These are phyloP conservation scores for Drosophila santomea DNA, from an alignment of 1,140 invertebrate species.

Conservation along the genomic window DNA sequence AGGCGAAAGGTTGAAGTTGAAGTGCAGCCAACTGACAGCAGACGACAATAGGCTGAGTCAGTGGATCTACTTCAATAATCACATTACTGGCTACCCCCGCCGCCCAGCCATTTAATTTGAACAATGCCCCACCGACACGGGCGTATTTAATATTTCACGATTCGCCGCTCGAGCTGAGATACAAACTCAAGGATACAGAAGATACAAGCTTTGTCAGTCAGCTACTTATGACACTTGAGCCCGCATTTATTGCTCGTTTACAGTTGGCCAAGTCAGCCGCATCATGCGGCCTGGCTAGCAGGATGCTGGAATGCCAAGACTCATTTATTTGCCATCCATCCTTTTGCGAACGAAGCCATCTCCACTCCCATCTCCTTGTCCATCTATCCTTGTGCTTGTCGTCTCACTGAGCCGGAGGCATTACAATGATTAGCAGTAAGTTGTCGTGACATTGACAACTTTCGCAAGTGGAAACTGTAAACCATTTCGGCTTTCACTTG, in stretches of 20 bases:
- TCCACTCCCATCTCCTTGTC: no score
- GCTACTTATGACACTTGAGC: constrained; percentile 66
- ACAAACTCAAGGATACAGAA: constrained; percentile 52
- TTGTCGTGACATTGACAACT: constrained; percentile 68
- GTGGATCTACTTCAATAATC: constrained; percentile 50
- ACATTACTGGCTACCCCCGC: constrained; percentile 55
- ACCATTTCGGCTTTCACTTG: constrained; percentile 10
- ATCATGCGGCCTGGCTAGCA: constrained; percentile 36
- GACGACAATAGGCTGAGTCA: constrained; percentile 48
- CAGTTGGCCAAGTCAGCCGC: constrained; percentile 74
- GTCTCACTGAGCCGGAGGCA: constrained; percentile 3
- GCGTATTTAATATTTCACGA: constrained; percentile 78
- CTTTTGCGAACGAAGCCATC: constrained; percentile 42
- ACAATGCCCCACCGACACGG: constrained; percentile 49
- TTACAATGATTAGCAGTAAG: constrained; percentile 58
- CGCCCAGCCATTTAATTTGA: constrained; percentile 68
- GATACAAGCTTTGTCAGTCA: constrained; percentile 42
- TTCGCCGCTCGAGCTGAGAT: constrained; percentile 51
- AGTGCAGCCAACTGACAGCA: constrained; percentile 54
- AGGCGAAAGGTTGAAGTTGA: constrained; percentile 65
- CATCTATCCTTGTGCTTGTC: not conserved
- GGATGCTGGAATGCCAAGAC: constrained; percentile 28
- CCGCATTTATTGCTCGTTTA: constrained; percentile 71
- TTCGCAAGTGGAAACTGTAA: constrained; percentile 19
- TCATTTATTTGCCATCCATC: constrained; percentile 65